Conservation (phyloP, 2,113 vertebrate genomes). For the Pungitius pungitius region DNA sequence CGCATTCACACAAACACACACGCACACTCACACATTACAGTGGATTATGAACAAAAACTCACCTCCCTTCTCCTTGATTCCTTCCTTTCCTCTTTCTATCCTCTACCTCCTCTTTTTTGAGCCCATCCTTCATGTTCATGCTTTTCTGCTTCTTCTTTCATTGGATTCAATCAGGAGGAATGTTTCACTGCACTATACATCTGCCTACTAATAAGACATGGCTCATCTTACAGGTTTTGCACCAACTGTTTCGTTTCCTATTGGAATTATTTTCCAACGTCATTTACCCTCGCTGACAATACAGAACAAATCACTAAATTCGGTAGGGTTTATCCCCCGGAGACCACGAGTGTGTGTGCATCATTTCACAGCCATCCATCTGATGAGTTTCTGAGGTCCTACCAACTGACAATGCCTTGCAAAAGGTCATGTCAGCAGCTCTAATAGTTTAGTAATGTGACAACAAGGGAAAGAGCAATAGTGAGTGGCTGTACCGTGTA, state of each 20-base stretch:
- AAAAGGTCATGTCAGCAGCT: neutral
- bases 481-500: neutral
- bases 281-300: neutral
- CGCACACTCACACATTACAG: slow-evolving; percentile 18
- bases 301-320: neutral
- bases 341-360: neutral
- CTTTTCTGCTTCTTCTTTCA: too few relatives aligned
- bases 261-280: neutral
- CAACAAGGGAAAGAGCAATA: neutral
- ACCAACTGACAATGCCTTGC: too few relatives aligned
- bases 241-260: neutral
- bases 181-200: neutral
- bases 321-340: neutral
- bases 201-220: neutral
- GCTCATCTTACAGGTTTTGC: neutral
- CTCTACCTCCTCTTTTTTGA: neutral
- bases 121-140: too few relatives aligned
- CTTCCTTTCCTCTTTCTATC: neutral
- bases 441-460: neutral
- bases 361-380: neutral
- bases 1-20: slow-evolving; percentile 37
- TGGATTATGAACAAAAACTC: slow-evolving; percentile 33
- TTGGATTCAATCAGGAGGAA: neutral
- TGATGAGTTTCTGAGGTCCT: neutral
- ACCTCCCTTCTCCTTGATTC: slow-evolving; percentile 14